Conservation (phyloP, 1,140 invertebrate genomes). For the Hycleus cichorii region DNA sequence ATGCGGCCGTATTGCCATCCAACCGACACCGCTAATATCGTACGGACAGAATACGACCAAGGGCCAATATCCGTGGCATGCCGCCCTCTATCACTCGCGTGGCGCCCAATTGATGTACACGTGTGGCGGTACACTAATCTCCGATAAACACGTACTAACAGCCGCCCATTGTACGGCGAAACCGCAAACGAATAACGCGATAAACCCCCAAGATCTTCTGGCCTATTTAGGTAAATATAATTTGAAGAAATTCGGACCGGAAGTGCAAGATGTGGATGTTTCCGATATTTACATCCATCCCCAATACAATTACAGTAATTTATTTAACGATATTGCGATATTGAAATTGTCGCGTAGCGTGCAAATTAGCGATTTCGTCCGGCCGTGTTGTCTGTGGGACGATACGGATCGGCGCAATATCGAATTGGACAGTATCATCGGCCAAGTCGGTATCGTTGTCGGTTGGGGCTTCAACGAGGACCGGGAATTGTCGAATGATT, state of each 20-base stretch:
- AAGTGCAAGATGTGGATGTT: slow-evolving; percentile 40
- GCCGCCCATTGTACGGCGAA: slow-evolving; percentile 38
- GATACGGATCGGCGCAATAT: slow-evolving; percentile 41
- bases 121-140: slow-evolving; percentile 36
- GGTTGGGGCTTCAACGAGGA: slow-evolving; percentile 56
- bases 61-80: slow-evolving; percentile 40
- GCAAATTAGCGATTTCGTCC: slow-evolving; percentile 46
- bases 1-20: slow-evolving; percentile 26
- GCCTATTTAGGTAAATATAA: slow-evolving; percentile 43
- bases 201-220: slow-evolving; percentile 22
- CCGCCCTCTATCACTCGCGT: slow-evolving; percentile 31
- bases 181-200: slow-evolving; percentile 19
- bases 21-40: slow-evolving; percentile 24
- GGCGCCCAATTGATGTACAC: slow-evolving; percentile 30
- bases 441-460: slow-evolving; percentile 47
- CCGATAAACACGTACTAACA: slow-evolving; percentile 29
- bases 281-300: slow-evolving; percentile 47
- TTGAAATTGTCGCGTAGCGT: slow-evolving; percentile 44
- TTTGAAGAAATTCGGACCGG: slow-evolving; percentile 42
- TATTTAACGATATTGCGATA: slow-evolving; percentile 51
- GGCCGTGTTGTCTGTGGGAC: slow-evolving; percentile 55
- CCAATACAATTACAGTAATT: slow-evolving; percentile 47
- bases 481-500: slow-evolving; percentile 45
- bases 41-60: slow-evolving; percentile 25
- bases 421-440: slow-evolving; percentile 44